Evolutionary conservation across 2,797 vertebrate genomes (phyloP).

Genomic region (Schizopygopsis pylzovi): DNA sequence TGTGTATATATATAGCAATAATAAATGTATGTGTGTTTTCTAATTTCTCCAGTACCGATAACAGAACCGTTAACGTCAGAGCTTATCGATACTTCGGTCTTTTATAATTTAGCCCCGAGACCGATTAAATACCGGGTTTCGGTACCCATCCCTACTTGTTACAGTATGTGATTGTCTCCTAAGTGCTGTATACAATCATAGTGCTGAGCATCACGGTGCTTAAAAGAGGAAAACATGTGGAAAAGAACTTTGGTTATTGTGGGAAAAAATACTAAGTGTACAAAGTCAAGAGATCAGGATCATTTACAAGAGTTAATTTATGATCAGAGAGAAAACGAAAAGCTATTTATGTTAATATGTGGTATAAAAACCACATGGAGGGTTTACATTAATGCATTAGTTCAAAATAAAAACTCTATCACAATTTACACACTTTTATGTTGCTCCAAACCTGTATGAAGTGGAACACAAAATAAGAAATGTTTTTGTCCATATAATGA

Average conservation of each 20-base stretch:
- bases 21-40: too few relatives aligned
- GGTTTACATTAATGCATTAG: not conserved
- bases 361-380: not conserved
- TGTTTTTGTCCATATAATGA: not conserved
- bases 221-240: not conserved
- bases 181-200: conserved; percentile 3
- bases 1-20: too few relatives aligned
- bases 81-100: too few relatives aligned
- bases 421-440: not conserved
- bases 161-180: not conserved
- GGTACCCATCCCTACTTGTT: too few relatives aligned
- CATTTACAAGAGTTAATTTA: not conserved
- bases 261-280: not conserved
- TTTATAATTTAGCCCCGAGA: too few relatives aligned
- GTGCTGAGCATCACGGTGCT: not conserved
- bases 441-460: not conserved
- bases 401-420: not conserved
- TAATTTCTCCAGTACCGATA: too few relatives aligned
- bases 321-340: not conserved
- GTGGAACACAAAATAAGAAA: not conserved
- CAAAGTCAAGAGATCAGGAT: not conserved
- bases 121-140: too few relatives aligned
- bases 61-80: too few relatives aligned
- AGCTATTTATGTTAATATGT: not conserved
- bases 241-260: not conserved